Evolutionary conservation across 2,797 vertebrate genomes (phyloP).

Genomic region (Cynodonichthys magdalenae): DNA sequence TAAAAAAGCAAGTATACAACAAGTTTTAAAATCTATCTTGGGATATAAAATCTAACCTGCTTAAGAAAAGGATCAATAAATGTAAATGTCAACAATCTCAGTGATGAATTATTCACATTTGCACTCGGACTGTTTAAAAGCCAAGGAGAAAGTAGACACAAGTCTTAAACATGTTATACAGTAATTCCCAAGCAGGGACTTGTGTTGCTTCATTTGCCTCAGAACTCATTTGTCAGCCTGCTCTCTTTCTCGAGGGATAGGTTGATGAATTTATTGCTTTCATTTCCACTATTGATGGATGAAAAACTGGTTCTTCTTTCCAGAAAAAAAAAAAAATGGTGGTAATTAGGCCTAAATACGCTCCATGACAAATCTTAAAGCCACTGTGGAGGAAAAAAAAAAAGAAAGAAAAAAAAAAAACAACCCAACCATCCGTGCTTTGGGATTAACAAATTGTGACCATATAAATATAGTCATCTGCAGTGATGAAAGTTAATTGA

Average conservation of each 20-base stretch:
- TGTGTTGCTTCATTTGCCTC: slow-evolving; percentile 51
- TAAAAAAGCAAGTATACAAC: background rate
- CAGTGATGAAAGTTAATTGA: slow-evolving; percentile 75
- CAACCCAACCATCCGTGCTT: slow-evolving; percentile 63
- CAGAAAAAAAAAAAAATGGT: slow-evolving; percentile 32
- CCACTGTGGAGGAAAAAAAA: slow-evolving; percentile 60
- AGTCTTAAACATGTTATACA: slow-evolving; percentile 33
- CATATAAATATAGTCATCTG: slow-evolving; percentile 73
- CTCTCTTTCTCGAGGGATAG: slow-evolving; percentile 47
- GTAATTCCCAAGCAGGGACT: slow-evolving; percentile 32
- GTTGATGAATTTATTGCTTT: slow-evolving; percentile 66
- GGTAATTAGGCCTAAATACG: slow-evolving; percentile 66
- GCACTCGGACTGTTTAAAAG: slow-evolving; percentile 26
- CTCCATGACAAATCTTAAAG: slow-evolving; percentile 70
- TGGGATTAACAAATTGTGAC: slow-evolving; percentile 75
- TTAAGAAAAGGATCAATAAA: slow-evolving; percentile 9
- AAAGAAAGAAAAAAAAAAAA: background rate
- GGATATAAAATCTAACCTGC: slow-evolving; percentile 3
- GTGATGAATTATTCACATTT: slow-evolving; percentile 17
- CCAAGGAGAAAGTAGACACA: slow-evolving; percentile 9
- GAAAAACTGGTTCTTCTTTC: slow-evolving; percentile 44
- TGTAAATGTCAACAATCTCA: slow-evolving; percentile 25
- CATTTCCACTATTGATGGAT: slow-evolving; percentile 55
- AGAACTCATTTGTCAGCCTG: slow-evolving; percentile 51
- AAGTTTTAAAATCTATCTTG: background rate